A percentile compares a stretch with the other conserved stretches of the same genome.
Conservation (phyloP, 2,113 vertebrate species). For the Ceyx melanurus region DNA sequence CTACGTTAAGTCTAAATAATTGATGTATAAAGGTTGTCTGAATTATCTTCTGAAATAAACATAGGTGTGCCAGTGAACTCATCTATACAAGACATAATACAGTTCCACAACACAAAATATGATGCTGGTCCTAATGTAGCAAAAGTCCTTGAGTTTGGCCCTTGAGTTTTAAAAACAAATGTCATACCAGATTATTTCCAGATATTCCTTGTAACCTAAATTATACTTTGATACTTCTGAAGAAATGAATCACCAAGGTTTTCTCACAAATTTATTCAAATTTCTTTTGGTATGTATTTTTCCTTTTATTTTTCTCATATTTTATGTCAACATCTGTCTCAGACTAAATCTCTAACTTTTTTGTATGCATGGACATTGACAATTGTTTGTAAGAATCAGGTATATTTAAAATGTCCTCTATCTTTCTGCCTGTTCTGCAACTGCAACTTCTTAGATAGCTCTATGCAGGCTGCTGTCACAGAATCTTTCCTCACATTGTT, state of each 20-base stretch:
- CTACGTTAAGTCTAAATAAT: background rate
- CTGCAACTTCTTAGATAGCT: background rate
- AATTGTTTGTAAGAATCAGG: background rate
- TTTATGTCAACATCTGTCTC: background rate
- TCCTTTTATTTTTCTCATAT: background rate
- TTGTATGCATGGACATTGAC: accelerated
- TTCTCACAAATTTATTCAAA: background rate
- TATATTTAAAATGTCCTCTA: background rate
- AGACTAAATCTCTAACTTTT: background rate
- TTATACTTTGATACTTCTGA: background rate
- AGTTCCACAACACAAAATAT: background rate
- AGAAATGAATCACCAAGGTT: background rate
- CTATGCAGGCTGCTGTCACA: constrained; percentile 7
- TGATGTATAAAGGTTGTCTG: background rate
- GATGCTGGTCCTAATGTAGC: background rate
- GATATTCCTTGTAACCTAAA: background rate
- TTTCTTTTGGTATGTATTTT: background rate
- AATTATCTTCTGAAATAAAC: background rate
- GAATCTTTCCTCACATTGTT: constrained; percentile 44
- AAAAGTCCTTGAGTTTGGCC: background rate
- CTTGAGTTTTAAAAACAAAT: background rate
- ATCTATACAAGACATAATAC: background rate
- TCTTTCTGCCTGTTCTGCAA: background rate
- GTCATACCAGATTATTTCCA: background rate
- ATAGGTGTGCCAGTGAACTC: background rate